Percentiles rank a stretch among this genome's conserved stretches.
These are phyloP conservation scores for Gymnodraco acuticeps DNA, from an alignment of 2,797 vertebrate genomes.

Conservation along the genomic window DNA sequence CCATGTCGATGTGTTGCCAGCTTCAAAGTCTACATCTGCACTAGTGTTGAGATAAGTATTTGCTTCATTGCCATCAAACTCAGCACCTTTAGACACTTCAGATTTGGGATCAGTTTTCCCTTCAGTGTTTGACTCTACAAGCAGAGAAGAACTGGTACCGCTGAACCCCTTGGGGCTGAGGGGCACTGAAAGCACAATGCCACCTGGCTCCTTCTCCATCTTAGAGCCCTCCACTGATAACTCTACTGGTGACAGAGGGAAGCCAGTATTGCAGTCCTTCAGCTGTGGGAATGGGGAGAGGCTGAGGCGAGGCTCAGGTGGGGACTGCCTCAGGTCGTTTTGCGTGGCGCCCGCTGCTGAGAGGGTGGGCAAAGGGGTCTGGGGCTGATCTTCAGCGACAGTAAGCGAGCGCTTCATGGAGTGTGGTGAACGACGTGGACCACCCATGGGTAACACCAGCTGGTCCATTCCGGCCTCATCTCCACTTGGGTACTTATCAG, in stretches of 20 bases:
- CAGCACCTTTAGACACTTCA: conserved; percentile 16
- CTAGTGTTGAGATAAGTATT: conserved; percentile 14
- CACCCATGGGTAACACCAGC: conserved; percentile 73
- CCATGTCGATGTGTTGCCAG: conserved; percentile 12
- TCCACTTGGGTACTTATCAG: conserved; percentile 91
- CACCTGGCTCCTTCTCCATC: conserved; percentile 70
- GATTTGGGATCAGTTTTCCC: conserved; percentile 3
- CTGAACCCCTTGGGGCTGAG: conserved; percentile 62
- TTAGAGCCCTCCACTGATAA: conserved; percentile 75
- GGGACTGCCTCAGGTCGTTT: conserved; percentile 70
- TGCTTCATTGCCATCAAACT: conserved; percentile 4
- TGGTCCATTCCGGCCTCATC: conserved; percentile 68
- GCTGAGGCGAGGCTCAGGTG: conserved; percentile 55
- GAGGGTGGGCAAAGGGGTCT: conserved; percentile 76
- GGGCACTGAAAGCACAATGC: conserved; percentile 78
- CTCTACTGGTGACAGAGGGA: conserved; percentile 79
- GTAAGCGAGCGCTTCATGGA: conserved; percentile 91
- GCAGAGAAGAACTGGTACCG: conserved; percentile 8
- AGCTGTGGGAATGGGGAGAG: conserved; percentile 63
- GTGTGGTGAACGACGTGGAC: conserved; percentile 70
- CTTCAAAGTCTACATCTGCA: conserved; percentile 38
- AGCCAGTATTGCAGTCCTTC: conserved; percentile 54
- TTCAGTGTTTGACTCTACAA: conserved; percentile 6
- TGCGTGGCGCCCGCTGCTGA: conserved; percentile 73
- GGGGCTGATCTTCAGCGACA: conserved; percentile 87